A percentile compares a stretch with the other conserved stretches of the same genome.
phyloP scores from a whole-genome alignment of 1,140 invertebrate species.

The Vanessa tameamea region DNA sequence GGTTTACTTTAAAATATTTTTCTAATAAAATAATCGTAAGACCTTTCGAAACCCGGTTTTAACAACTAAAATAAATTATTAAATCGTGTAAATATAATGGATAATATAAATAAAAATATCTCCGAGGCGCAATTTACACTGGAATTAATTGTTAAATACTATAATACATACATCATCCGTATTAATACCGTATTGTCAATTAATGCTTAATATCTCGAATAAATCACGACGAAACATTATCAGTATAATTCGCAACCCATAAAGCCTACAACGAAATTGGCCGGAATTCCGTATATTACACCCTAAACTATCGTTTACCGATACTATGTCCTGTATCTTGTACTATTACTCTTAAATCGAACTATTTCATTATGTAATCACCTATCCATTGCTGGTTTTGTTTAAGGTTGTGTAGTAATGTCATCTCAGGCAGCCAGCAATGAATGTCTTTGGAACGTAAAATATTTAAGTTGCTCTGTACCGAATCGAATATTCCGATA shows the following conservation, averaged over 20 bases:
- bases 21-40: too few species aligned
- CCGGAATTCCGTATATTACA: constrained; percentile 62
- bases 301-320: constrained; percentile 67
- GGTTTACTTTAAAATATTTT: too few species aligned
- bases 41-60: too few species aligned
- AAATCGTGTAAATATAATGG: too few species aligned
- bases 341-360: constrained; percentile 5
- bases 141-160: not conserved
- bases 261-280: constrained; percentile 57
- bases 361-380: not conserved
- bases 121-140: too few species aligned
- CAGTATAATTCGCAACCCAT: constrained; percentile 57
- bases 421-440: constrained; percentile 38
- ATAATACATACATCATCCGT: not conserved
- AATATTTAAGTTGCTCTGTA: constrained; percentile 28
- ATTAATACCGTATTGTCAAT: constrained; percentile 19
- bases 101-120: too few species aligned
- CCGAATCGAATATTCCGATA: constrained; percentile 47
- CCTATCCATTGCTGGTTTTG: constrained; percentile 37
- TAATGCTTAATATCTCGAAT: constrained; percentile 25
- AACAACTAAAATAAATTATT: too few species aligned
- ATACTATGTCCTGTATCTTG: constrained; percentile 33
- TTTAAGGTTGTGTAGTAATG: not conserved
- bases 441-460: constrained; percentile 37
- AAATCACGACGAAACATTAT: constrained; percentile 47